Base-by-base conservation (phyloP, 2,113 vertebrate species). In the Percina caprodes region DNA sequence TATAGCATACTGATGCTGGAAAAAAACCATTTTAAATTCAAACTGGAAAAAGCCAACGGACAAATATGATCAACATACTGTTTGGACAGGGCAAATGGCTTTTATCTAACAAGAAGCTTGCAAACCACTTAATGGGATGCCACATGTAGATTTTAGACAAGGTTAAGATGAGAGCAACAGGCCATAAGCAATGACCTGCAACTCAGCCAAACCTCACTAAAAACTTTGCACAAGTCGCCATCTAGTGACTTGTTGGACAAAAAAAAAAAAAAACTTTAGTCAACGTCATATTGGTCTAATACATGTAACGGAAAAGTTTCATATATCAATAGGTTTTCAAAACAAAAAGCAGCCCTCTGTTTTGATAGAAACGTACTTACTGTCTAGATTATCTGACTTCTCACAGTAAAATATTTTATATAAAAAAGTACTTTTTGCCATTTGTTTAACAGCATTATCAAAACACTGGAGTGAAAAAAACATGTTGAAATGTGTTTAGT, bases 381-480 rank as follows among this genome's bases (percentile, higher is more conserved):
- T 48, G 55, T 26, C 14, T 77, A 69, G 39, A 83, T 86, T 68
- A 72, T 80, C 30, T 60, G 33, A 56, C 60, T 78, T 39, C 58
- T 80, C 76, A 87, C 80, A 82, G 68, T 86, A 86, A 83, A 80
- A 80, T 79, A 65, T 82, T 9, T 70, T 15, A 42, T 89, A 91
- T 58, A 89, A 93, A 89, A 93, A 91, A 89, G 62, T 70, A 72
- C 0, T 18, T 84, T 71, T 79, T 81, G 62, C 63, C 66, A 75
- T 77, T 78, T 84, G 16, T 83, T 89, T 72, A 81, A 88, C 70
- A 82, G 74, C 56, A 65, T 86, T 87, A 85, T 85, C 80, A 88
- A 89, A 89, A 88, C 88, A 86, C 67, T 72, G 61, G 21, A 88
- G 79, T 82, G 77, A 79, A 88, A 88, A 89, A 71, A 91, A 74